Percentiles rank a stretch among this genome's conserved stretches.
phyloP scores from a whole-genome alignment of 2,797 vertebrate species.

The Lithobates sylvaticus region DNA sequence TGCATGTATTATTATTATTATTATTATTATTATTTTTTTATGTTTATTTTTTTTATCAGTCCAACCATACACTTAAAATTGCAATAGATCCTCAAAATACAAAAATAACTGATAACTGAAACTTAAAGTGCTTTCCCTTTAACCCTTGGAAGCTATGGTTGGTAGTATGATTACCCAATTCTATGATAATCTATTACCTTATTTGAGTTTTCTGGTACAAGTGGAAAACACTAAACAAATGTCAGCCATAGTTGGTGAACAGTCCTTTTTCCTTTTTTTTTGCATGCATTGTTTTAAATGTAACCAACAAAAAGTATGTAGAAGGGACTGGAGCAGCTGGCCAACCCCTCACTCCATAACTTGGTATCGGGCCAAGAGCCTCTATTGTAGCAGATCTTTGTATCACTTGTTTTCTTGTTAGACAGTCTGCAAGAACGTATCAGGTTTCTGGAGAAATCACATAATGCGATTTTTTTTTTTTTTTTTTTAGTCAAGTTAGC shows the following conservation, averaged over 20 bases:
- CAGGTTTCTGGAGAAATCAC: slow-evolving; percentile 17
- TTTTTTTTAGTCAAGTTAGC: slow-evolving; percentile 12
- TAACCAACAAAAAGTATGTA: background rate
- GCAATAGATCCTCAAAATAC: no score
- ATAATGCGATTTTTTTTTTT: background rate
- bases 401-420: slow-evolving; percentile 21
- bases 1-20: no score
- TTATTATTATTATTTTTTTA: no score
- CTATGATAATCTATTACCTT: slow-evolving; percentile 12
- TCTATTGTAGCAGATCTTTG: background rate
- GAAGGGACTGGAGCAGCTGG: background rate
- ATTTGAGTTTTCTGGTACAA: slow-evolving; percentile 37
- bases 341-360: background rate
- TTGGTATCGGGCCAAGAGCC: slow-evolving; percentile 14
- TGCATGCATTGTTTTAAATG: background rate
- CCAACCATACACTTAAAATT: no score
- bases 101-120: no score
- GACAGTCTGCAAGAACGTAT: slow-evolving; percentile 7
- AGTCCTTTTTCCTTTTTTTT: slow-evolving; percentile 7
- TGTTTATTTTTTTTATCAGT: no score
- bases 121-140: background rate
- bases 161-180: slow-evolving; percentile 40
- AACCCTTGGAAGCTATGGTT: background rate
- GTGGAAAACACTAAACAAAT: slow-evolving; percentile 32
- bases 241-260: slow-evolving; percentile 20